Evolutionary conservation across 2,797 vertebrate genomes (phyloP), one percentile per base, ranked within the genome.

Genomic region (Falco berigora): DNA sequence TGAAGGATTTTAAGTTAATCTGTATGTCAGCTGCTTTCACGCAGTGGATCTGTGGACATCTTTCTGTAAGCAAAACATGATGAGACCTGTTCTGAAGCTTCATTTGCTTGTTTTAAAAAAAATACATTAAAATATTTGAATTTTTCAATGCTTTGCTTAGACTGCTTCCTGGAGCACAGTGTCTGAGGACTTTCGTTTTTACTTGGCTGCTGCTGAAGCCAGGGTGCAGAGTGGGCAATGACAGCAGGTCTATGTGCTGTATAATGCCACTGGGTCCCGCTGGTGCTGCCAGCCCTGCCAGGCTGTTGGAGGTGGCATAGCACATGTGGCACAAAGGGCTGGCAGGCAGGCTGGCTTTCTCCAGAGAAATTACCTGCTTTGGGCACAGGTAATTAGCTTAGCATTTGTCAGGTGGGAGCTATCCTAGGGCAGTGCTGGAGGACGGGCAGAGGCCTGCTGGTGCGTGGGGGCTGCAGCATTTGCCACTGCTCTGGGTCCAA

Each of bases 101-200:
- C 89, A 42, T 93, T 94, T 89, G 88, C 77, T 92, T 94, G 62
- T 86, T 96, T 73, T 49, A 80, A 86, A 86, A 88, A 94, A 74
- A 67, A 14, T 3, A 72, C 58, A 93, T 97, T 97, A 97, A 97
- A 97, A 93, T 74, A 90, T 12, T 89, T 92, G 66, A 91, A 40
- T 97, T 97, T 98, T 97, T 87, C 71, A 86, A 87, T 25, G 47
- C 76, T 16, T 4, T 84, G 77, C 93, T 88, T 73, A 88, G 64
- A 88, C 55, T 72, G 79, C 62, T 95, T 95, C 85, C 80, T 69
- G 42, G 40, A 78, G 58, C 5, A 5, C n/a, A 32, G 46, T 10
- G 14, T 27, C 50, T 69, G 49, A 87, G 53, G 16, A 25, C 44
- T 83, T 76, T 6, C 55, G 8, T 36, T 76, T 91, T 81, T 28